A percentile compares a stretch with the other conserved stretches of the same genome.
Evolutionary conservation across 2,888 invertebrate species (phyloP).

Genomic region (Gasteruption jaculator): DNA sequence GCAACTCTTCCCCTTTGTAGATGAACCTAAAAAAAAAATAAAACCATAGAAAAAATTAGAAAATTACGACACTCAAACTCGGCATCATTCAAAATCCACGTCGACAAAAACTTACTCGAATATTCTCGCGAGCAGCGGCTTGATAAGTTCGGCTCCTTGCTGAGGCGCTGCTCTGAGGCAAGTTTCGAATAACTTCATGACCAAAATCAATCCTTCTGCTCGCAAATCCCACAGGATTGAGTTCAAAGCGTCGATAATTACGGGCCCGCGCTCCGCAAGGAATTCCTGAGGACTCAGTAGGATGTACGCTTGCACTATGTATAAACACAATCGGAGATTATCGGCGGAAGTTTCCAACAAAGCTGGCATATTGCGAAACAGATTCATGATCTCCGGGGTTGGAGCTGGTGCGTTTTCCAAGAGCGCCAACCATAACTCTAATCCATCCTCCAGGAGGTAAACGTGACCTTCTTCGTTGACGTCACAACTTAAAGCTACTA

Average conservation of each 20-base stretch:
- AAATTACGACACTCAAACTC: neutral
- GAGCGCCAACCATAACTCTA: constrained; percentile 84
- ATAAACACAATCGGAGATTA: constrained; percentile 71
- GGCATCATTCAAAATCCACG: constrained; percentile 2
- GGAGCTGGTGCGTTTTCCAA: constrained; percentile 71
- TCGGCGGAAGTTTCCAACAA: constrained; percentile 79
- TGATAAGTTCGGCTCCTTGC: constrained; percentile 69
- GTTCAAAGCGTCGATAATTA: constrained; percentile 67
- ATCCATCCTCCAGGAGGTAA: constrained; percentile 87
- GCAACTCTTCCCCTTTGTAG: constrained; percentile 65
- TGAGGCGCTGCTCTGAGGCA: constrained; percentile 71
- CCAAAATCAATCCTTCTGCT: constrained; percentile 67
- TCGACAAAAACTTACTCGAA: constrained; percentile 54
- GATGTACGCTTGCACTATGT: constrained; percentile 79
- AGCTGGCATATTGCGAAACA: constrained; percentile 71
- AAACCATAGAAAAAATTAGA: constrained; percentile 2
- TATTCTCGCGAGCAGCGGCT: constrained; percentile 60
- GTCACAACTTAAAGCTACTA: constrained; percentile 74
- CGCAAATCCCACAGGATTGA: constrained; percentile 75
- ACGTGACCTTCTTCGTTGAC: constrained; percentile 76
- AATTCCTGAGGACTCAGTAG: constrained; percentile 76
- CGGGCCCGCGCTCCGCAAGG: constrained; percentile 66
- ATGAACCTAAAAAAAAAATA: constrained; percentile 57
- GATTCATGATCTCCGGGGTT: constrained; percentile 61
- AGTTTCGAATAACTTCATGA: constrained; percentile 71